Base-by-base conservation (phyloP, 1,140 invertebrate genomes). In the Anoplophora glabripennis region DNA sequence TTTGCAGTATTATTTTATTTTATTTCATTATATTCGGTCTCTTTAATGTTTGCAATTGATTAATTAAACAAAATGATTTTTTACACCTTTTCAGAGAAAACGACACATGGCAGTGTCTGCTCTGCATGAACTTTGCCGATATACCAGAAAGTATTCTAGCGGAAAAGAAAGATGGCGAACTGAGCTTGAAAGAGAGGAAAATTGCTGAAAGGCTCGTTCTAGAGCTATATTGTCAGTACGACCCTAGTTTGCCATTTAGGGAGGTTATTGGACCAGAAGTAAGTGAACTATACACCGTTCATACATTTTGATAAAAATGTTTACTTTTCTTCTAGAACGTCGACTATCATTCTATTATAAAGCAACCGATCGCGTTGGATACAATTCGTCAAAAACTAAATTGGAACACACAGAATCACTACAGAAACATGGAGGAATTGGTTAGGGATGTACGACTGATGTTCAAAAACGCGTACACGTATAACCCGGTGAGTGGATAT, bases 161-260 rank as follows among this genome's bases (percentile, higher is more conserved):
- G 8, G 81, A 84, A 57, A 81, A 81, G 57, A 77, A 78, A 47
- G 64, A 78, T 8, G 78, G 78, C 14, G 77, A 80, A 45, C 77
- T 90, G 54, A 81, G 77, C 48, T 63, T 77, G 8, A 76, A 81
- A 45, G 84, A 89, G 70, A 79, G 84, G 49, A 84, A 87, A 77
- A 83, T 93, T 48, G 84, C 90, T 55, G 89, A 94, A 77, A 81
- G 91, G 63, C 84, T 95, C 57, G 84, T 94, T 44, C 80, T 96
- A 65, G 92, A 95, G 77, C 79, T 96, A 47, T 94, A 92, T 75
- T 94, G 91, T 75, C 91, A 95, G 75, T 91, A 90, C 69, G 90
- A 93, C 73, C 84, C 85, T 65, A 93, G 90, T 77, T 82, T 91
- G 68, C 86, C 88, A 46, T 94, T 96, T 76, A 84, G 93, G 71